phyloP scores from a whole-genome alignment of 2,113 vertebrate genomes.

The Spea multiplicata region DNA sequence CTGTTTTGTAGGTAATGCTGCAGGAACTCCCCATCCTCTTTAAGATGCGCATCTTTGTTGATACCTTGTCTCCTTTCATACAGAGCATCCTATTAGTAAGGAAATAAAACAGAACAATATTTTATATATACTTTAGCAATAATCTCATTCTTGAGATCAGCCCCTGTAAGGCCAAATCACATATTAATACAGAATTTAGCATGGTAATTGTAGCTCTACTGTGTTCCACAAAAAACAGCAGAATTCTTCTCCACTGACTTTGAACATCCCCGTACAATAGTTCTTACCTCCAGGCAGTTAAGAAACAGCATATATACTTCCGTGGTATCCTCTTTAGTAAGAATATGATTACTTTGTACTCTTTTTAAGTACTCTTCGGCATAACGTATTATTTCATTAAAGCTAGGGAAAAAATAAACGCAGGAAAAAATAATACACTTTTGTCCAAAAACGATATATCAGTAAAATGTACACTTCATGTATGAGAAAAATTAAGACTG shows the following conservation, averaged over 20 bases:
- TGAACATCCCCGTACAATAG: neutral
- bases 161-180: too few species aligned
- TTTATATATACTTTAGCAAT: too few species aligned
- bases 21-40: slow-evolving; percentile 61
- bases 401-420: slow-evolving; percentile 62
- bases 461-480: too few species aligned
- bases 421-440: neutral
- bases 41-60: slow-evolving; percentile 49
- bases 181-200: too few species aligned
- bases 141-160: too few species aligned
- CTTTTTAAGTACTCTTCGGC: slow-evolving; percentile 74
- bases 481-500: too few species aligned
- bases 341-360: slow-evolving; percentile 70
- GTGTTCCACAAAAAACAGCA: too few species aligned
- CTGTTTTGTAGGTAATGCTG: neutral
- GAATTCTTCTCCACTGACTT: too few species aligned
- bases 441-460: too few species aligned
- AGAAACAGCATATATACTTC: slow-evolving; percentile 85
- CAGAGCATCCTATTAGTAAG: slow-evolving; percentile 77
- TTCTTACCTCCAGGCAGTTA: slow-evolving; percentile 83
- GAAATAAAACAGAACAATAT: neutral
- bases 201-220: too few species aligned
- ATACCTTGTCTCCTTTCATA: slow-evolving; percentile 69
- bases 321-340: slow-evolving; percentile 71
- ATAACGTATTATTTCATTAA: slow-evolving; percentile 75